Base-by-base conservation (phyloP, 2,797 vertebrate species). In the Chelon labrosus region DNA sequence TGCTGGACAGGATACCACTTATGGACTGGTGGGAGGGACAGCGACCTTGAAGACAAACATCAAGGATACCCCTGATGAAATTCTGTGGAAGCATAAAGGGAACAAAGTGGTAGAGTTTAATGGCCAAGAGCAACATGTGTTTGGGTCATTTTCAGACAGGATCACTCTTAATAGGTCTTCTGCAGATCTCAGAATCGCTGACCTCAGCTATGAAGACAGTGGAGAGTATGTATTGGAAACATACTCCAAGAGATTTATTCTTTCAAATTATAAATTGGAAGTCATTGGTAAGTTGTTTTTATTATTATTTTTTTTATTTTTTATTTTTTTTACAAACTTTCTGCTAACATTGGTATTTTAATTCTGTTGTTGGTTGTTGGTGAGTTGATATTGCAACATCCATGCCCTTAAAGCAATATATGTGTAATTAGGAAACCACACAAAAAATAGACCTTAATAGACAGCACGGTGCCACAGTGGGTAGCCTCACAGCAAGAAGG, bases 211-310 rank as follows among this genome's bases (percentile, higher is more conserved):
- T 2, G 53, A 77, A 47, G 92, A 94, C 69, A 88, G 82, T 0
- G 94, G 94, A 51, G 0, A 0, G 0, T 94, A 92, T 71, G 53
- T 70, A 3, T 0, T 91, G 81, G 81, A 89, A 17, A 35, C 11
- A 2, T 5, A 12, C 7, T 10, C 10, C 0, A 39, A 69, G 0
- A 27, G 50, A 0, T 0, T 85, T 1, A 0, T 41, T 3, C 4
- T 0, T 0, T 61, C 17, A 1, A 0, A 0, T 0, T 65, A 71
- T 64, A 0, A 13, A 10, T n/a, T 92, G 13, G 2, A 49, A 17
- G 91, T 94, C 17, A 27, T 93, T 16, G 93, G 93, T 94, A 72
- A 70, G 89, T 78, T 42, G n/a, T n/a, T n/a, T n/a, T n/a, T n/a
- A n/a, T n/a, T n/a, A n/a, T n/a, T n/a, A n/a, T 10, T 2, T 39